phyloP scores from a whole-genome alignment of 1,140 invertebrate genomes.

The Micrasema longulum region DNA sequence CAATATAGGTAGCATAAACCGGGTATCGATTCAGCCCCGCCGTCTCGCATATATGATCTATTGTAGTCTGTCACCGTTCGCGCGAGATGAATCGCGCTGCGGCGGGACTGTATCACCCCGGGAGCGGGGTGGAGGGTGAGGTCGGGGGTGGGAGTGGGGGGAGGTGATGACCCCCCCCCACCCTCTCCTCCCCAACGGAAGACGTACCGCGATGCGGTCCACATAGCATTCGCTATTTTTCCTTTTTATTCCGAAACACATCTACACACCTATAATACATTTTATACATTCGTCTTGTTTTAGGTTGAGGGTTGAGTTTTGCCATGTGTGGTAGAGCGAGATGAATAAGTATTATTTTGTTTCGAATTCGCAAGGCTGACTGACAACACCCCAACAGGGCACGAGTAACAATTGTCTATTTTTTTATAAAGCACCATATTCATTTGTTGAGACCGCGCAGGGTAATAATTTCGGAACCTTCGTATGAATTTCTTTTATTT shows the following conservation, averaged over 20 bases:
- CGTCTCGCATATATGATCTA: conserved; percentile 29
- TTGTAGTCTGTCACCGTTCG: conserved; percentile 34
- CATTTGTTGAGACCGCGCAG: too few species aligned
- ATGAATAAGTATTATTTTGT: too few species aligned
- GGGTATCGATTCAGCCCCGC: conserved; percentile 30
- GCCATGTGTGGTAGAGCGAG: background rate
- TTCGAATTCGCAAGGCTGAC: too few species aligned
- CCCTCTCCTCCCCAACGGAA: background rate
- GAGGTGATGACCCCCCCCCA: conserved; percentile 16
- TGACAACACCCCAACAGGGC: too few species aligned
- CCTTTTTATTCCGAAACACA: conserved; percentile 31
- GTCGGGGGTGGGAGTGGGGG: background rate
- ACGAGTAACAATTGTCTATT: too few species aligned
- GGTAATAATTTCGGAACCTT: too few species aligned
- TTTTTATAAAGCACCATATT: too few species aligned
- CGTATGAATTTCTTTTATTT: too few species aligned
- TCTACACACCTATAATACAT: background rate
- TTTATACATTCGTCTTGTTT: conserved; percentile 1
- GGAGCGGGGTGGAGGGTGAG: background rate
- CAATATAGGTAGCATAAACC: background rate
- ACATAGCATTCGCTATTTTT: conserved; percentile 31
- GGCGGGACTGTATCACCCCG: conserved; percentile 5
- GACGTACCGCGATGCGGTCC: conserved; percentile 34
- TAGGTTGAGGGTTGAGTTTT: conserved; percentile 1
- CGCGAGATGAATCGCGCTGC: conserved; percentile 32